phyloP scores from a whole-genome alignment of 2,113 vertebrate species.

The Onychostoma macrolepis region DNA sequence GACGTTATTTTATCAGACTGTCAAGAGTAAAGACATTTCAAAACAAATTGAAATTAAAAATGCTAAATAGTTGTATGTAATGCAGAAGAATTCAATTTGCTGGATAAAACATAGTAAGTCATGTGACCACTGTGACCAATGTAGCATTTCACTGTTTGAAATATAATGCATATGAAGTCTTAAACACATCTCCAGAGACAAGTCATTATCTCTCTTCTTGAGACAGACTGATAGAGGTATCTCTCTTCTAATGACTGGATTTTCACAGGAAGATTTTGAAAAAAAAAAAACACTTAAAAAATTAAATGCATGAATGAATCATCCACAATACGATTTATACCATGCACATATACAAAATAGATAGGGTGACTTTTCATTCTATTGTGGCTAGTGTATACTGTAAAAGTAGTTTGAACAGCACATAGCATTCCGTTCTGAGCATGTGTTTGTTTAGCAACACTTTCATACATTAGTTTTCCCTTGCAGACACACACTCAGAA shows the following conservation, averaged over 20 bases:
- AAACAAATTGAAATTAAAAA: not conserved
- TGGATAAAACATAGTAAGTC: not conserved
- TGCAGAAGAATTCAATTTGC: not conserved
- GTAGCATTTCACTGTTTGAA: not conserved
- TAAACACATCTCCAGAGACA: not conserved
- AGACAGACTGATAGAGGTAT: too few relatives aligned
- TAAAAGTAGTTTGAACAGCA: not conserved
- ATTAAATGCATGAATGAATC: not conserved
- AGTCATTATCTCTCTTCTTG: not conserved
- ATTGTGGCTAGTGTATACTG: not conserved
- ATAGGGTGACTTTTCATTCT: not conserved
- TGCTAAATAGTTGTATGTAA: not conserved
- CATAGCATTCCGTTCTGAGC: not conserved
- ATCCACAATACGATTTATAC: not conserved
- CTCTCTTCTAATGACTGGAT: not conserved
- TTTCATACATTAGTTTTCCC: slow-evolving; percentile 10
- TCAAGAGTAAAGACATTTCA: too few relatives aligned
- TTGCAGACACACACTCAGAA: not conserved
- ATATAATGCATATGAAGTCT: not conserved
- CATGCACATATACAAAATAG: not conserved
- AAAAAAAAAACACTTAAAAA: not conserved
- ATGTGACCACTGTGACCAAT: not conserved
- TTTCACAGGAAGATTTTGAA: too few relatives aligned
- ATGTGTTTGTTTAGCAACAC: not conserved
- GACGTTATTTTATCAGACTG: too few relatives aligned